These are phyloP conservation scores for Druon quercuslanigerum DNA, from an alignment of 1,140 invertebrate genomes.

Conservation along the genomic window DNA sequence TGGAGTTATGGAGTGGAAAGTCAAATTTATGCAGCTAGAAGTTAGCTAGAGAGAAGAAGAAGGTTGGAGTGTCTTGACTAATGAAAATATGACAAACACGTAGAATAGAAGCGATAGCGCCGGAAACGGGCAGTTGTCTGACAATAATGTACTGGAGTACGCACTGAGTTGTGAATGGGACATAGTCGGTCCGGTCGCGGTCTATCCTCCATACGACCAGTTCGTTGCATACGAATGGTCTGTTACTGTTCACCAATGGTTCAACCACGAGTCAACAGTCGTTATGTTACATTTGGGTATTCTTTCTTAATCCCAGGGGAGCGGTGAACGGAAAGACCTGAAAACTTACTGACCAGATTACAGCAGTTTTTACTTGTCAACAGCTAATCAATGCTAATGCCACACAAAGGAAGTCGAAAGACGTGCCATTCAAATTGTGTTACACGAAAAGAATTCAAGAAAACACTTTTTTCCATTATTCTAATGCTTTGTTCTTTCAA, in stretches of 20 bases:
- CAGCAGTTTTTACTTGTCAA: conserved; percentile 47
- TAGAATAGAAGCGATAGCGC: conserved; percentile 68
- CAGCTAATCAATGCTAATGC: conserved; percentile 45
- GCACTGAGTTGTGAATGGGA: conserved; percentile 68
- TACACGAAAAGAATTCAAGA: conserved; percentile 14
- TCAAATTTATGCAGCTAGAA: not conserved
- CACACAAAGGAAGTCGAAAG: conserved; percentile 17
- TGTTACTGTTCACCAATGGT: conserved; percentile 53
- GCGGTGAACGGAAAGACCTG: conserved; percentile 40
- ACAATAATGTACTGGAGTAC: conserved; percentile 72
- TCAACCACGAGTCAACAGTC: conserved; percentile 45
- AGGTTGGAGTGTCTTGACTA: conserved; percentile 24
- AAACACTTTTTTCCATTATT: conserved; percentile 19
- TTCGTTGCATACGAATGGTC: conserved; percentile 63
- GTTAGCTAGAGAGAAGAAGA: conserved; percentile 26
- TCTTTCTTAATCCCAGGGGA: not conserved
- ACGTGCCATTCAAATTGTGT: conserved; percentile 7
- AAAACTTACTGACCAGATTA: conserved; percentile 40
- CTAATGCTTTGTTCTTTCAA: not conserved
- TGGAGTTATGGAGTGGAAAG: not conserved
- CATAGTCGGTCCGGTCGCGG: conserved; percentile 45
- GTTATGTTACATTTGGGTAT: conserved; percentile 49
- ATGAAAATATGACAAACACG: conserved; percentile 70
- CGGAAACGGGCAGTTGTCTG: conserved; percentile 71
- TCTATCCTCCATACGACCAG: conserved; percentile 59